Conservation (phyloP, 2,888 invertebrate species). For the Drosophila paucipuncta region DNA sequence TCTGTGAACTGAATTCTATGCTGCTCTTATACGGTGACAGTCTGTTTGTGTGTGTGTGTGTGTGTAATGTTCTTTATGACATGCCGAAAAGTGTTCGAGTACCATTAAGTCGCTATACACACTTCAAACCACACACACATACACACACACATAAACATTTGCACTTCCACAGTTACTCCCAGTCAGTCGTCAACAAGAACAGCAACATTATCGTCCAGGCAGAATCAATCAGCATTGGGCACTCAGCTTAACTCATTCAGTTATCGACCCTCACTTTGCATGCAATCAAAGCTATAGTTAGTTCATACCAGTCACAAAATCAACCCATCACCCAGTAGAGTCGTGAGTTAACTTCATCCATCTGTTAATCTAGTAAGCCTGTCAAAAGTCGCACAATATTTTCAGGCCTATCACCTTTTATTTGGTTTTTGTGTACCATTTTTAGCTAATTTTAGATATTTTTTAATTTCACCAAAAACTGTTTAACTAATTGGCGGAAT, state of each 20-base stretch:
- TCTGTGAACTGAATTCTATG: slow-evolving; percentile 52
- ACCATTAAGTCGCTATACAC: slow-evolving; percentile 74
- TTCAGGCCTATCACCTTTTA: slow-evolving; percentile 49
- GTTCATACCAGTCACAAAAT: slow-evolving; percentile 1
- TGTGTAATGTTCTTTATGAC: slow-evolving; percentile 69
- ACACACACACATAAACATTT: slow-evolving; percentile 21
- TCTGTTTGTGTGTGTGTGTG: slow-evolving; percentile 11
- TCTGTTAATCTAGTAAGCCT: slow-evolving; percentile 37
- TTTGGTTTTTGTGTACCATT: slow-evolving; percentile 21
- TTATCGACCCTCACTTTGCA: slow-evolving; percentile 53
- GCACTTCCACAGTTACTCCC: background rate
- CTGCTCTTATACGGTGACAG: slow-evolving; percentile 47
- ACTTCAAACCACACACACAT: slow-evolving; percentile 55
- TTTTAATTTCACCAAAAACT: slow-evolving; percentile 33
- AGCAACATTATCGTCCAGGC: slow-evolving; percentile 41
- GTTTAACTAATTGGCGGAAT: slow-evolving; percentile 82
- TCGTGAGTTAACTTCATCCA: slow-evolving; percentile 49
- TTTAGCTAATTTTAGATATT: slow-evolving; percentile 37
- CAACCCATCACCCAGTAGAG: slow-evolving; percentile 1
- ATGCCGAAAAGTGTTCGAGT: slow-evolving; percentile 78
- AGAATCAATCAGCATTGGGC: slow-evolving; percentile 66
- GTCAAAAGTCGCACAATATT: slow-evolving; percentile 61
- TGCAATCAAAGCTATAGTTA: slow-evolving; percentile 68
- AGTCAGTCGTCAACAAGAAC: slow-evolving; percentile 14
- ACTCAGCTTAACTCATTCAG: slow-evolving; percentile 47